These are phyloP conservation scores for Sesia bembeciformis DNA, from an alignment of 2,888 invertebrate species.

Conservation along the genomic window DNA sequence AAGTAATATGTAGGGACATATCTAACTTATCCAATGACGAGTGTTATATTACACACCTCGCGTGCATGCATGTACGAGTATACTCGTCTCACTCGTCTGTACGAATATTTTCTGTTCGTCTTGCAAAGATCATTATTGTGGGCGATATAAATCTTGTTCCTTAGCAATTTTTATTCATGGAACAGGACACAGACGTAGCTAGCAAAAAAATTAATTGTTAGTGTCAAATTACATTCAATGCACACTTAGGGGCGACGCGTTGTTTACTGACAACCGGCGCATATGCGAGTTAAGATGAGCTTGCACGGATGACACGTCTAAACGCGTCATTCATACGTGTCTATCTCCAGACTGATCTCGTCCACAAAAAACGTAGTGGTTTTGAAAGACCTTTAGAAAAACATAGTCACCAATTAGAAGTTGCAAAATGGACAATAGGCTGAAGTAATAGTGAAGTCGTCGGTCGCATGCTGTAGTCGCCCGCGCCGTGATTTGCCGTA, in stretches of 20 bases:
- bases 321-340: slow-evolving; percentile 46
- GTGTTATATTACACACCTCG: too few relatives aligned
- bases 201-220: slow-evolving; percentile 3
- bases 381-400: slow-evolving; percentile 26
- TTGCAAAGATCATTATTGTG: too few relatives aligned
- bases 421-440: slow-evolving; percentile 19
- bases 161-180: slow-evolving; percentile 4
- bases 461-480: neutral
- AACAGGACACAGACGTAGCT: neutral
- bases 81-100: too few relatives aligned
- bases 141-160: neutral
- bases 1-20: too few relatives aligned
- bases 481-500: too few relatives aligned
- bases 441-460: neutral
- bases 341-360: slow-evolving; percentile 51
- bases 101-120: too few relatives aligned
- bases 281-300: slow-evolving; percentile 20
- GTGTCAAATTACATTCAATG: slow-evolving; percentile 27
- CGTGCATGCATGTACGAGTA: too few relatives aligned
- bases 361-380: slow-evolving; percentile 38
- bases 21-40: too few relatives aligned
- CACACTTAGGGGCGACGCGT: slow-evolving; percentile 31
- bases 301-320: slow-evolving; percentile 46
- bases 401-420: slow-evolving; percentile 35
- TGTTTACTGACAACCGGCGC: slow-evolving; percentile 17